phyloP scores from a whole-genome alignment of 92 coral and sea anemone species.

The Bergia puertoricense region DNA sequence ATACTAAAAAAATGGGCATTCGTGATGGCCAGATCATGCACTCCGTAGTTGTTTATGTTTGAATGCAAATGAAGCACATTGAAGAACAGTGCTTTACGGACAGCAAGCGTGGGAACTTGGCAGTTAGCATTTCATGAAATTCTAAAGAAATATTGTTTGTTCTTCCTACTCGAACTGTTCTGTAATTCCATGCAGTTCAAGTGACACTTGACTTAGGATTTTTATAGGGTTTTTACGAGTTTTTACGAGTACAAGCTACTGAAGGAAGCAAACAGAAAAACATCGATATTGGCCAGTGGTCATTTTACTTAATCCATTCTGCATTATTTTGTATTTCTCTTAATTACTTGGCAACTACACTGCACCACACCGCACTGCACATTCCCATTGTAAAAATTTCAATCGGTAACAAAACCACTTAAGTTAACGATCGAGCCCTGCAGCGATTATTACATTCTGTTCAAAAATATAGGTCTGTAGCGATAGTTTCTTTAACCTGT shows the following conservation, averaged over 20 bases:
- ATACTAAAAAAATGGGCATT: too few relatives aligned
- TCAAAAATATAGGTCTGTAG: background rate
- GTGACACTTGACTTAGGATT: background rate
- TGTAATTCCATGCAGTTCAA: background rate
- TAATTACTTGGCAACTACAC: background rate
- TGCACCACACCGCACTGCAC: background rate
- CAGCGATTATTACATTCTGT: background rate
- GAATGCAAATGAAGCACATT: background rate
- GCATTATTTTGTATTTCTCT: background rate
- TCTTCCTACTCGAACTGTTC: background rate
- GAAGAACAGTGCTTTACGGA: background rate
- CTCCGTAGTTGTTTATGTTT: background rate
- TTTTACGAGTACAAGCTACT: background rate
- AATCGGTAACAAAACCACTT: too few relatives aligned
- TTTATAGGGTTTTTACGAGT: background rate
- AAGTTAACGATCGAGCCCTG: background rate
- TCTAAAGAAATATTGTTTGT: background rate
- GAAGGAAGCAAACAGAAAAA: background rate
- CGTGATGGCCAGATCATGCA: background rate
- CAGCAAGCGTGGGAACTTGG: background rate
- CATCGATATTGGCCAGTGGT: background rate
- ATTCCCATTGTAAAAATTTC: background rate
- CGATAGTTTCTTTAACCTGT: background rate
- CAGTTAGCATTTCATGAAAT: background rate
- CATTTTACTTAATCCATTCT: background rate